Evolutionary conservation across 2,113 vertebrate species (phyloP), one percentile per base, ranked within the genome.

Genomic region (Diadophis punctatus): DNA sequence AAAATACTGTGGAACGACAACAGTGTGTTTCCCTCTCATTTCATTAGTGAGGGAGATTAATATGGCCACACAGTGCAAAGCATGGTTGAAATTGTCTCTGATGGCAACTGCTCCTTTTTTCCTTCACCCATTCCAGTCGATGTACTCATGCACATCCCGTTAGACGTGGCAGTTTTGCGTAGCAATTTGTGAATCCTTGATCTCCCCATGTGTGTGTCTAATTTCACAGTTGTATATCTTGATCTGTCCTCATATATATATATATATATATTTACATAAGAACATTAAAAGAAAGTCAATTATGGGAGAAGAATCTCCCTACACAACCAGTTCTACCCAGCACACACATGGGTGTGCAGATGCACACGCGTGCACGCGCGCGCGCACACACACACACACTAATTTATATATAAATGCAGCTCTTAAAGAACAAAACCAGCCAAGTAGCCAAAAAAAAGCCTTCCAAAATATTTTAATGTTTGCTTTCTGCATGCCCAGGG

Each of bases 131-230:
- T 93, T 94, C 96, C 55, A 92, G 4, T 97, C 95, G 97, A 95
- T 97, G 96, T 98, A 97, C 96, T 97, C 98, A 97, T 97, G 96
- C 97, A 96, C 97, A 97, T 96, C 95, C 97, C 95, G 96, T 97
- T 98, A 97, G 97, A 97, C 95, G 97, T 97, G 98, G 96, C 97
- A 96, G 97, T 98, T 97, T 97, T 97, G 96, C 96, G 97, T 98
- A 97, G 97, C 97, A 97, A 96, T 94, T 96, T 97, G 97, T 97
- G 97, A 97, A 90, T 85, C 96, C 97, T 96, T 93, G 91, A 68
- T 91, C 95, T 89, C 91, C 94, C 56, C 43, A 39, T 58, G 90
- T 93, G 90, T 94, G 96, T 97, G 96, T 97, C 95, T 93, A 95
- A 97, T 95, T 93, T 95, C 96, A 97, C 96, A 51, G 95, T 95